Percentiles rank a stretch among this genome's conserved stretches.
Conservation (phyloP, 2,888 invertebrate genomes). For the Rhodophaea formosa region DNA sequence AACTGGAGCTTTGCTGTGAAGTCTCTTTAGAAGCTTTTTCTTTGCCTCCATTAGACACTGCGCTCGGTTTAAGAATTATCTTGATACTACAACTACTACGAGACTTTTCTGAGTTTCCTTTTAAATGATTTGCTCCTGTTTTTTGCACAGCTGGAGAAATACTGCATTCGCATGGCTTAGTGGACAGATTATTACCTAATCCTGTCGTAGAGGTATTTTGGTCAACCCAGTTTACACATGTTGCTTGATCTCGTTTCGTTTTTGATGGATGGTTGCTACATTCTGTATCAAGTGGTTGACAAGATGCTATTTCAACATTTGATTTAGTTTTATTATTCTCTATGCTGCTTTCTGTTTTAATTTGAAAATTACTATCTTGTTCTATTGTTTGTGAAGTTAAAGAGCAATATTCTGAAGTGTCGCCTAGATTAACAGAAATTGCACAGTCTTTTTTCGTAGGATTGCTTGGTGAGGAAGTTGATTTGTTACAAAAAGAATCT, state of each 20-base stretch:
- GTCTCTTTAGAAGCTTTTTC: not conserved
- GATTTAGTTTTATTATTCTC: no score
- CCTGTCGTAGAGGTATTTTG: not conserved
- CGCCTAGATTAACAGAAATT: no score
- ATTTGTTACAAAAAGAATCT: no score
- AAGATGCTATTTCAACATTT: no score
- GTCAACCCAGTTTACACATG: not conserved
- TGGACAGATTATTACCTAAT: not conserved
- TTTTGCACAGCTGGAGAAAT: not conserved
- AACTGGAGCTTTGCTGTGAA: no score
- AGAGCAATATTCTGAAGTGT: not conserved
- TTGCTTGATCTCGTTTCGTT: not conserved
- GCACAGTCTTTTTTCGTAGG: no score
- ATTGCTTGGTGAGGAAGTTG: no score
- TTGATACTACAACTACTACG: slow-evolving; percentile 6
- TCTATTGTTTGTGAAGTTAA: not conserved
- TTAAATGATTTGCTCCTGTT: not conserved
- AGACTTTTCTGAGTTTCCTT: not conserved
- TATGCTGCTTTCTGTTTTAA: no score
- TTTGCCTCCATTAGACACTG: not conserved
- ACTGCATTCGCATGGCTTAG: not conserved
- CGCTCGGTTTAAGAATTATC: not conserved
- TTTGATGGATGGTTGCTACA: no score
- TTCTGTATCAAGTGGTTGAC: no score
- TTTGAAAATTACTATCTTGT: not conserved